phyloP scores from a whole-genome alignment of 1,140 invertebrate species.

The Lutraria rhynchaena region DNA sequence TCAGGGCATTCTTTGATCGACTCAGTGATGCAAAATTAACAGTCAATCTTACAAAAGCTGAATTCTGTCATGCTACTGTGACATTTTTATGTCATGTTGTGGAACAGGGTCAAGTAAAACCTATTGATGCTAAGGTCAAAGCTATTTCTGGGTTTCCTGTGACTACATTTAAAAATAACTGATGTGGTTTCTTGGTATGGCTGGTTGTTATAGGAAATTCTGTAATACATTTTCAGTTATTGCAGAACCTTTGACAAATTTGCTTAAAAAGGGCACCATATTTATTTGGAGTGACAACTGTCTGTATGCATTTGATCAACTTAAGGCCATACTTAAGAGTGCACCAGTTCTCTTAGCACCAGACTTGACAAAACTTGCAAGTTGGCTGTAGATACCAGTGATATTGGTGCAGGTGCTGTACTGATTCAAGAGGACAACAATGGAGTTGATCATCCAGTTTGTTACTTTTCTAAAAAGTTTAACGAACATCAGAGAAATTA shows the following conservation, averaged over 20 bases:
- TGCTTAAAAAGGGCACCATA: neutral
- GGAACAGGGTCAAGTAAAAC: slow-evolving; percentile 43
- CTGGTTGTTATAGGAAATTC: slow-evolving; percentile 4
- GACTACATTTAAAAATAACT: slow-evolving; percentile 24
- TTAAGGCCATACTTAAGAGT: neutral
- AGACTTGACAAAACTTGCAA: neutral
- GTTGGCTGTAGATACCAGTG: neutral
- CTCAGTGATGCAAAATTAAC: slow-evolving; percentile 80
- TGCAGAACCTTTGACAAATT: slow-evolving; percentile 10
- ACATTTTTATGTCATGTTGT: slow-evolving; percentile 54
- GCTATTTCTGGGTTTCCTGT: slow-evolving; percentile 49
- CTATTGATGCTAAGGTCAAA: slow-evolving; percentile 52
- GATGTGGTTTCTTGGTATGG: slow-evolving; percentile 26
- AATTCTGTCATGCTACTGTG: slow-evolving; percentile 52
- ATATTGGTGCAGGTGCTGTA: no score
- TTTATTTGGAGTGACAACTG: neutral
- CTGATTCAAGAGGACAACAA: slow-evolving; percentile 53
- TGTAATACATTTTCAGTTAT: neutral
- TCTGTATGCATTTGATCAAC: slow-evolving; percentile 1
- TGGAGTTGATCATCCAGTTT: slow-evolving; percentile 39
- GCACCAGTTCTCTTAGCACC: neutral
- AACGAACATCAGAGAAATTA: slow-evolving; percentile 44
- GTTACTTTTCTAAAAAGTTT: slow-evolving; percentile 42
- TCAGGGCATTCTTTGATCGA: slow-evolving; percentile 76
- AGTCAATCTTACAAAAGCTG: slow-evolving; percentile 64